Conservation (phyloP, 2,797 vertebrate genomes). For the Prunella strophiata region DNA sequence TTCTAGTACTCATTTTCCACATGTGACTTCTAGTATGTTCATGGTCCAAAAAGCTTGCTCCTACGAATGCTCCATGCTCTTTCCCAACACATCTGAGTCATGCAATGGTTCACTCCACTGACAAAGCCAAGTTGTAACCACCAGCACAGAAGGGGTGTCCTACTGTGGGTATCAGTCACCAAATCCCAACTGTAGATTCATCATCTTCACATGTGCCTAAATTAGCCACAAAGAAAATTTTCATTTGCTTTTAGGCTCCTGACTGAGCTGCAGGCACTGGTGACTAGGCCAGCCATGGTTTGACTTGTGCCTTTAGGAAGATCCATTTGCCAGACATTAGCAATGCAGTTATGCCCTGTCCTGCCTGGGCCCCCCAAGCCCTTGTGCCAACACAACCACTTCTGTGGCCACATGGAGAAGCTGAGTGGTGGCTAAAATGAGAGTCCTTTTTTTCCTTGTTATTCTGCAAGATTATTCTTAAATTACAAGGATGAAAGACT, state of each 20-base stretch:
- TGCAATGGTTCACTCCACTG: neutral
- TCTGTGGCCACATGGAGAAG: neutral
- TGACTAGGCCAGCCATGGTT: neutral
- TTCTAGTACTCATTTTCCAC: conserved; percentile 23
- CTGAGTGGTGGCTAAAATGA: neutral
- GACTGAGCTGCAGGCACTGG: neutral
- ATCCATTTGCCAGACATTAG: neutral
- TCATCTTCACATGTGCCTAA: neutral
- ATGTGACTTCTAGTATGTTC: neutral
- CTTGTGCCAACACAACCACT: neutral
- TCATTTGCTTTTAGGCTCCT: neutral
- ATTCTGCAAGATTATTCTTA: neutral
- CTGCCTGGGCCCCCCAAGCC: neutral
- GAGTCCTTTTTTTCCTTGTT: rapidly evolving
- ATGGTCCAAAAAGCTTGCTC: neutral
- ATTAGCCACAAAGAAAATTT: neutral
- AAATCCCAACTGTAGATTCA: neutral
- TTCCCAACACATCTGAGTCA: conserved; percentile 8
- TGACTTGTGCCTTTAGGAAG: neutral
- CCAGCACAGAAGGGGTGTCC: neutral
- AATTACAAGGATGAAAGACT: neutral
- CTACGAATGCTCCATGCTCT: neutral
- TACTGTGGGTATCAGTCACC: neutral
- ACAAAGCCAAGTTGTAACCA: neutral
- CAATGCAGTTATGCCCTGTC: neutral